Conservation (phyloP, 2,888 invertebrate genomes). For the Hirtodrosophila duncani region DNA sequence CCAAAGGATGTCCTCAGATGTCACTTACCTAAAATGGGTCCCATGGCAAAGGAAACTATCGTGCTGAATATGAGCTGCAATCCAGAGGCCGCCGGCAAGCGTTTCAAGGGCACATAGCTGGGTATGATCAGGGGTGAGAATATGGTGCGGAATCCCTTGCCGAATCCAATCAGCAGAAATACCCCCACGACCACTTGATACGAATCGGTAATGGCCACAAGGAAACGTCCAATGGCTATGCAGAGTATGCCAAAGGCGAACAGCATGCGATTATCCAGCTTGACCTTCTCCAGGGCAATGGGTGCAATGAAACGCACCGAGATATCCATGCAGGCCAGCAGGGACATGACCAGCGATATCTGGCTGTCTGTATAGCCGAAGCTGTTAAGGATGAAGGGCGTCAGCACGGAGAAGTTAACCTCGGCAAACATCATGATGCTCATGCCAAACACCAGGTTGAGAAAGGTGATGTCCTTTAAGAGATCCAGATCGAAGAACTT, state of each 20-base stretch:
- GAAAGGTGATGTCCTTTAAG: constrained; percentile 83
- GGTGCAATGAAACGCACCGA: constrained; percentile 83
- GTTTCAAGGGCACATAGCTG: constrained; percentile 84
- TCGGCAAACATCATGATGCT: constrained; percentile 86
- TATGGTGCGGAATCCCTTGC: constrained; percentile 86
- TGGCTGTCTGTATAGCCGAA: constrained; percentile 80
- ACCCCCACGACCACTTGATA: constrained; percentile 80
- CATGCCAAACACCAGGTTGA: constrained; percentile 85
- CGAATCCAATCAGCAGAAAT: constrained; percentile 83
- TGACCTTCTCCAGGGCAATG: constrained; percentile 83
- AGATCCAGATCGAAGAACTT: constrained; percentile 86
- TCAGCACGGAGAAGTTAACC: constrained; percentile 85
- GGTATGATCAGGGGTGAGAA: constrained; percentile 87
- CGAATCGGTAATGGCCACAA: constrained; percentile 79
- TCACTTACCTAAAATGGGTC: constrained; percentile 83
- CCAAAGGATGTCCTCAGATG: not conserved
- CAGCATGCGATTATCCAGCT: constrained; percentile 84
- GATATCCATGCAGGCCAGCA: constrained; percentile 84
- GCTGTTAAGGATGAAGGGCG: constrained; percentile 85
- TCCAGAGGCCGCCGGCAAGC: constrained; percentile 85
- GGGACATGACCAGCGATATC: constrained; percentile 85
- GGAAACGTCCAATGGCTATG: constrained; percentile 78
- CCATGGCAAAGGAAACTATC: constrained; percentile 81
- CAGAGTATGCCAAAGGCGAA: constrained; percentile 82
- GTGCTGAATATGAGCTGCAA: constrained; percentile 84